A percentile compares a stretch with the other conserved stretches of the same genome.
Conservation (phyloP, 2,888 invertebrate species). For the Tinea trinotella region DNA sequence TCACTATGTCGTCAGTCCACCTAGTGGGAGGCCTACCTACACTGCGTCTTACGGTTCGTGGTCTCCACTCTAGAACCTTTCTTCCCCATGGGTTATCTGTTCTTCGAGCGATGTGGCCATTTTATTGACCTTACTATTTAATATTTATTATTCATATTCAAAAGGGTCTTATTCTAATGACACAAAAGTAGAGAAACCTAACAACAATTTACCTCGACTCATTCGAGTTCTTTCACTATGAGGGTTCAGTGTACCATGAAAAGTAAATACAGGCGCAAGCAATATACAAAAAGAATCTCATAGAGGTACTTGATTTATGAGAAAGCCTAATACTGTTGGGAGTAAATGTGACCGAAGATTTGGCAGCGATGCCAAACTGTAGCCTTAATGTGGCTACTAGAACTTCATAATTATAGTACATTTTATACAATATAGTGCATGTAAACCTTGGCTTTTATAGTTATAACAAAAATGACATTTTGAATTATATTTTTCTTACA, state of each 20-base stretch:
- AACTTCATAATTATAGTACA: background rate
- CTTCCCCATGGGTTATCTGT: too few species aligned
- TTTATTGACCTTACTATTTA: too few species aligned
- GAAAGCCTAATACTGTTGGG: slow-evolving; percentile 14
- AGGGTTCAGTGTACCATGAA: slow-evolving; percentile 2
- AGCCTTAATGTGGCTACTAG: background rate
- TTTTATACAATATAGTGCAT: too few species aligned
- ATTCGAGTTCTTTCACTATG: slow-evolving; percentile 3
- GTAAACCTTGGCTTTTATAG: too few species aligned
- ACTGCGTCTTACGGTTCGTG: too few species aligned
- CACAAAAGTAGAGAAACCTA: background rate
- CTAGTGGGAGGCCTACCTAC: too few species aligned
- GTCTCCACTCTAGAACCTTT: too few species aligned
- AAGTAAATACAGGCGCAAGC: slow-evolving; percentile 1
- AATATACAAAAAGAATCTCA: slow-evolving; percentile 13
- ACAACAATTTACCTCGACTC: slow-evolving; percentile 10
- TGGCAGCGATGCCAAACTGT: slow-evolving; percentile 11
- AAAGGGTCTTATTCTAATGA: background rate
- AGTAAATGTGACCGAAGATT: slow-evolving; percentile 9
- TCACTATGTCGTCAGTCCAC: too few species aligned
- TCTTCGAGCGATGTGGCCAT: too few species aligned
- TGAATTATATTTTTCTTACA: too few species aligned
- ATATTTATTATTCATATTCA: too few species aligned
- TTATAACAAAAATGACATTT: too few species aligned
- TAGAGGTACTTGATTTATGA: slow-evolving; percentile 15